Evolutionary conservation across 2,113 vertebrate genomes (phyloP).

Genomic region (Trichomycterus rosablanca): DNA sequence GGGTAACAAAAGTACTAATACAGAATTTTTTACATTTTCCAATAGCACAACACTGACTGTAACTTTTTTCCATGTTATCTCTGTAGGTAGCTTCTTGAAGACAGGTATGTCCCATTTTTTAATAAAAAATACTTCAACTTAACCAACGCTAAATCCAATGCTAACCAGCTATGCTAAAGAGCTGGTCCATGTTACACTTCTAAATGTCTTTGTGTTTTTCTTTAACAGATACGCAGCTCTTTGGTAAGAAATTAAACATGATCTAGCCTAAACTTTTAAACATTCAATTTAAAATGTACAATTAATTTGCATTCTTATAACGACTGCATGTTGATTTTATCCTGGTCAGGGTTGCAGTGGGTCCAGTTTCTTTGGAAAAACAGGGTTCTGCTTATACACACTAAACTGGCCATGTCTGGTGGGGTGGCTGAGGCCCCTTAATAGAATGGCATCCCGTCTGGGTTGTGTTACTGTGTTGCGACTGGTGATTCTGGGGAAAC

Average conservation of each 20-base stretch:
- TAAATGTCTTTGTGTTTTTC: conserved; percentile 16
- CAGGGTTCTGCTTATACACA: not conserved
- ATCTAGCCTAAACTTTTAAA: not conserved
- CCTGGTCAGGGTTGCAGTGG: too few species aligned
- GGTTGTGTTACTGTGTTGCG: not conserved
- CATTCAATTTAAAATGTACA: too few species aligned
- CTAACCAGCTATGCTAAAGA: conserved; percentile 28
- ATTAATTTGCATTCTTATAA: too few species aligned
- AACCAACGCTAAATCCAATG: too few species aligned
- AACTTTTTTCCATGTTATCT: conserved; percentile 28
- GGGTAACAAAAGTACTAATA: too few species aligned
- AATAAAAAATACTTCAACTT: not conserved
- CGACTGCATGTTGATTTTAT: not conserved
- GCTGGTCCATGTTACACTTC: too few species aligned
- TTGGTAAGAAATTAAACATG: conserved; percentile 43
- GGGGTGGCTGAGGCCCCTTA: too few species aligned
- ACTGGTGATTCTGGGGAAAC: too few species aligned
- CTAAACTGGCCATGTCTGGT: not conserved
- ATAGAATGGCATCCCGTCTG: too few species aligned
- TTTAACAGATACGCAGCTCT: conserved; percentile 44
- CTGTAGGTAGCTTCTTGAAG: conserved; percentile 54
- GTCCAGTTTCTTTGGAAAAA: not conserved
- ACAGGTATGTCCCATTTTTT: conserved; percentile 41
- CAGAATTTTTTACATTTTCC: too few species aligned
- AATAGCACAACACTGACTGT: too few species aligned